Base-by-base conservation (phyloP, 2,888 invertebrate genomes). In the Autographa gamma region DNA sequence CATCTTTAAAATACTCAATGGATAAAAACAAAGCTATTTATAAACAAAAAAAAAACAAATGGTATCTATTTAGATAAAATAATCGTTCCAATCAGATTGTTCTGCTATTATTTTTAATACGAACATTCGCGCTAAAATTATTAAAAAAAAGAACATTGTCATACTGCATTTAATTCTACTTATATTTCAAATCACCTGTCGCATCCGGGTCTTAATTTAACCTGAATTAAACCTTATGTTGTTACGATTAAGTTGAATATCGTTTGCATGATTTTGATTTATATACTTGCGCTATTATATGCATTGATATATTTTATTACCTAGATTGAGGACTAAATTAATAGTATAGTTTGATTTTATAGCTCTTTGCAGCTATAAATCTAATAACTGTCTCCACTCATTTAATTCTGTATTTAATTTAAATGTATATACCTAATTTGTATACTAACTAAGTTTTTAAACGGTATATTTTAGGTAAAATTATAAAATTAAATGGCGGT, bases 381-480 rank as follows among this genome's bases (percentile, higher is more conserved):
- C 60, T 63, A 48, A 66, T 34, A 61, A 60, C n/a, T 69, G 67
- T 68, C 56, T 60, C 6, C 16, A 48, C 11, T 68, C 54, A 63
- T 69, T 75, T 66, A 66, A 61, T 68, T 67, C 62, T 16, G 59
- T 54, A 63, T n/a, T 69, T 63, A 67, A 77, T 77, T 64, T 65
- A 18, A 63, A 69, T 66, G 6, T 19, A 18, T 52, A 54, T 34
- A 59, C 14, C 61, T 31, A 9, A 52, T 59, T 59, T 43, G 52
- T 52, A 9, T 31, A 48, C 11, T 63, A 16, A 54, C 60, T 63
- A 43, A 43, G 62, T 70, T 70, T 41, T n/a, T n/a, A 43, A 43
- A n/a, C 48, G 6, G n/a, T n/a, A n/a, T 48, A 16, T 43, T 43
- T 48, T n/a, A 8, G n/a, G 8, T 48, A 8, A 48, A n/a, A 48